Conservation (phyloP, 2,888 invertebrate species). For the Loripinus fragilis region DNA sequence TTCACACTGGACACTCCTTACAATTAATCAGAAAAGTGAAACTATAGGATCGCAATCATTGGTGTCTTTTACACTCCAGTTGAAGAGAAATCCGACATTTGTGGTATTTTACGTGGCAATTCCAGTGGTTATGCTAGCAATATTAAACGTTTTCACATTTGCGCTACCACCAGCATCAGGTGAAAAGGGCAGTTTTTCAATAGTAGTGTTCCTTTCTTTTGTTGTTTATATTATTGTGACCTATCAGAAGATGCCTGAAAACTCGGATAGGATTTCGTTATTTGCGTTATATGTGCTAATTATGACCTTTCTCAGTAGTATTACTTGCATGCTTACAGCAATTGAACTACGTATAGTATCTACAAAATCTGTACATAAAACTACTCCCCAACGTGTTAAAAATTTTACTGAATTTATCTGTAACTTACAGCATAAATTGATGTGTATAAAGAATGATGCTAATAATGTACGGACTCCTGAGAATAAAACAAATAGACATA, state of each 20-base stretch:
- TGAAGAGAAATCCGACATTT: slow-evolving; percentile 46
- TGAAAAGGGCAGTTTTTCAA: slow-evolving; percentile 45
- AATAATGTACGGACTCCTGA: too few relatives aligned
- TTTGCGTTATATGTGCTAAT: slow-evolving; percentile 44
- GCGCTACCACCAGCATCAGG: slow-evolving; percentile 40
- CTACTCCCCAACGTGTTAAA: slow-evolving; percentile 18
- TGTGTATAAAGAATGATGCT: too few relatives aligned
- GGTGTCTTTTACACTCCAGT: slow-evolving; percentile 30
- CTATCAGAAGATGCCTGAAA: slow-evolving; percentile 52
- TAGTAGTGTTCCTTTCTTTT: slow-evolving; percentile 52
- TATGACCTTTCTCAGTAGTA: slow-evolving; percentile 35
- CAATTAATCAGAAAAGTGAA: slow-evolving; percentile 30
- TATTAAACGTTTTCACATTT: slow-evolving; percentile 45
- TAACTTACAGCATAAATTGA: too few relatives aligned
- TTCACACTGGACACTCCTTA: slow-evolving; percentile 41
- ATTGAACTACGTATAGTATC: slow-evolving; percentile 41
- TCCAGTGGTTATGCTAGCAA: slow-evolving; percentile 46
- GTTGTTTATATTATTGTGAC: slow-evolving; percentile 54
- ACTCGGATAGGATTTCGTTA: slow-evolving; percentile 44
- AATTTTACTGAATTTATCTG: slow-evolving; percentile 26
- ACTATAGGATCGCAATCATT: slow-evolving; percentile 21
- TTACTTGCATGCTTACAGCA: slow-evolving; percentile 40
- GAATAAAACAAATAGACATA: too few relatives aligned
- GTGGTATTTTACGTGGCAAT: slow-evolving; percentile 43
- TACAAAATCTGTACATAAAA: slow-evolving; percentile 25